These are phyloP conservation scores for Synanthedon andrenaeformis DNA, from an alignment of 2,888 invertebrate species.

Conservation along the genomic window DNA sequence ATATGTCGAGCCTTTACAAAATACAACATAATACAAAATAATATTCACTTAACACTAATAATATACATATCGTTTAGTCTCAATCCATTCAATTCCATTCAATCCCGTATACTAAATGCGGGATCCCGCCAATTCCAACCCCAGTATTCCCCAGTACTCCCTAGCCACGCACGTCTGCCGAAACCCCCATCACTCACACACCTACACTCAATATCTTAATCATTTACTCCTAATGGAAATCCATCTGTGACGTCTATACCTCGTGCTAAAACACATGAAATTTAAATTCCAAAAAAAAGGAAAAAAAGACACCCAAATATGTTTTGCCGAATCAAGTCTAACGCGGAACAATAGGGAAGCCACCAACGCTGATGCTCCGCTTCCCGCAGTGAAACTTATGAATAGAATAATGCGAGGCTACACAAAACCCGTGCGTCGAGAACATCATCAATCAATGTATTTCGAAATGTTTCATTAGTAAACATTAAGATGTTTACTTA, in stretches of 20 bases:
- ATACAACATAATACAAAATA: too few species aligned
- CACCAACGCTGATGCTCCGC: conserved; percentile 57
- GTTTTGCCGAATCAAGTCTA: conserved; percentile 52
- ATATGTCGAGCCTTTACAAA: too few species aligned
- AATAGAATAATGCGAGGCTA: conserved; percentile 57
- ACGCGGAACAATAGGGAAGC: conserved; percentile 50
- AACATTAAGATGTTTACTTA: conserved; percentile 71
- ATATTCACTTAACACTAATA: too few species aligned
- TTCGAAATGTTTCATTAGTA: conserved; percentile 68
- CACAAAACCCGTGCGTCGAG: conserved; percentile 55
- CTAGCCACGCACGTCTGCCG: not conserved
- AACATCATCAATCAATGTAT: conserved; percentile 65
- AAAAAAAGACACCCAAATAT: conserved; percentile 43
- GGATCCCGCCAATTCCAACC: too few species aligned
- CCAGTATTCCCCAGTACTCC: too few species aligned
- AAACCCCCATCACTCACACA: not conserved
- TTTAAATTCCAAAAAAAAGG: conserved; percentile 46
- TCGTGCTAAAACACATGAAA: conserved; percentile 55
- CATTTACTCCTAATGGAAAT: conserved; percentile 62
- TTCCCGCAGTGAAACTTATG: conserved; percentile 58
- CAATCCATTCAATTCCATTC: too few species aligned
- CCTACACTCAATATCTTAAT: conserved; percentile 43
- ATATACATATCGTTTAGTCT: too few species aligned
- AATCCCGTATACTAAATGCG: too few species aligned
- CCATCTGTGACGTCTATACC: conserved; percentile 31